Base-by-base conservation (phyloP, 2,113 vertebrate genomes). In the Callopanchax toddi region DNA sequence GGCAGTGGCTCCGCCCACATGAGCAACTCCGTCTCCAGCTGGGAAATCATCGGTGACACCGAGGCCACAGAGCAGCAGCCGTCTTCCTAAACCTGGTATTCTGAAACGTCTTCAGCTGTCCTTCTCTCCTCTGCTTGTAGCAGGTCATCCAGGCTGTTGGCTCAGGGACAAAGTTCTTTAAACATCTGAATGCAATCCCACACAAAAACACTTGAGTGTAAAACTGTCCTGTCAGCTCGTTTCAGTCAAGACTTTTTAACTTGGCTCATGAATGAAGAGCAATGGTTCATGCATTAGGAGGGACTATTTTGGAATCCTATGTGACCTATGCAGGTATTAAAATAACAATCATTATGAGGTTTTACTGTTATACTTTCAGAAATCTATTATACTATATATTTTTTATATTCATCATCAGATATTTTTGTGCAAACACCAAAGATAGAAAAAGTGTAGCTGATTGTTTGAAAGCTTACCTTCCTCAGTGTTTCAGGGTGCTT, bases 31-130 rank as follows among this genome's bases (percentile, higher is more conserved):
- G 51, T 91, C 0, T 92, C 92, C 62, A 68, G 84, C 45, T 96
- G 95, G 95, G 95, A 96, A 68, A 91, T 96, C 81, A 85, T 95
- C 3, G 82, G 65, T 10, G 87, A 81, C 57, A 84, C 91, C 0
- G 92, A 93, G 55, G 66, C 63, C 51, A 21, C 51, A 0, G 74
- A 87, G 39, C 67, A 56, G 13, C 45, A 36, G 11, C 21, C n/a
- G 4, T 60, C 84, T 3, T 60, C 78, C 29, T 87, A 74, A 90
- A 32, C 18, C 23, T 0, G 2, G 15, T 16, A 63, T 51, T 3
- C 46, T 22, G 68, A 52, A 22, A 43, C 25, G 36, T 40, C 52
- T 21, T 8, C 16, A 6, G n/a, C n/a, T n/a, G n/a, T n/a, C n/a
- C n/a, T n/a, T n/a, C n/a, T n/a, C n/a, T n/a, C n/a, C n/a, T n/a